These are phyloP conservation scores for Amorpha juglandis DNA, from an alignment of 2,888 invertebrate genomes.

Conservation along the genomic window DNA sequence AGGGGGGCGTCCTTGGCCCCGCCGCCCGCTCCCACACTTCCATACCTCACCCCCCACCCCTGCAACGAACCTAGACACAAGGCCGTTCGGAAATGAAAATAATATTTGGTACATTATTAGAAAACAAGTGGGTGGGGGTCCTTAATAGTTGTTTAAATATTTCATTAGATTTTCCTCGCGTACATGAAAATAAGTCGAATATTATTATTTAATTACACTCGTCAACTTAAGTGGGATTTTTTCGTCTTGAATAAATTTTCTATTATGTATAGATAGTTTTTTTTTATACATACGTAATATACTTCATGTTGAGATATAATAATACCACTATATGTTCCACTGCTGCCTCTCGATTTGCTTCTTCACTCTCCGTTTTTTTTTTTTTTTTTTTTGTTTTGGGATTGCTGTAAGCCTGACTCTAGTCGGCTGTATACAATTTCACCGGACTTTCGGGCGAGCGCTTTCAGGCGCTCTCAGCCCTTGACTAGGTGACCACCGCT, in stretches of 20 bases:
- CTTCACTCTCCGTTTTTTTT: too few relatives aligned
- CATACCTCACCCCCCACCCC: slow-evolving; percentile 34
- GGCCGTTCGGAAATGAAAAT: slow-evolving; percentile 58
- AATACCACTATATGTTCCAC: too few relatives aligned
- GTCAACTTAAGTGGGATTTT: not conserved
- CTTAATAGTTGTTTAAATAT: slow-evolving; percentile 42
- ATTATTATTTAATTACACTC: slow-evolving; percentile 3
- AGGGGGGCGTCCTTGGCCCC: slow-evolving; percentile 56
- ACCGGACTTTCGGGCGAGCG: too few relatives aligned
- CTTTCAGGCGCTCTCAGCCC: too few relatives aligned
- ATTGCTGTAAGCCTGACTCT: too few relatives aligned
- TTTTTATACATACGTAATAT: too few relatives aligned
- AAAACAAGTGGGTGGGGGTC: slow-evolving; percentile 43
- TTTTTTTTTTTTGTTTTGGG: too few relatives aligned
- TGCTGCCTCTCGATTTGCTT: too few relatives aligned
- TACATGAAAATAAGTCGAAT: not conserved
- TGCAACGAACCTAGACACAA: slow-evolving; percentile 52
- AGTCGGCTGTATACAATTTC: too few relatives aligned
- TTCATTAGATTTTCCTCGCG: slow-evolving; percentile 34
- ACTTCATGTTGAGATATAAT: too few relatives aligned
- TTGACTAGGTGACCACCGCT: too few relatives aligned
- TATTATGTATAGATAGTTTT: too few relatives aligned
- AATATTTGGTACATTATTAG: slow-evolving; percentile 53
- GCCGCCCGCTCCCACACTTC: slow-evolving; percentile 39
- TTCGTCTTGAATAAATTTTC: not conserved